Evolutionary conservation across 2,113 vertebrate species (phyloP), one percentile per base, ranked within the genome.

Genomic region (Eubucco bourcierii): DNA sequence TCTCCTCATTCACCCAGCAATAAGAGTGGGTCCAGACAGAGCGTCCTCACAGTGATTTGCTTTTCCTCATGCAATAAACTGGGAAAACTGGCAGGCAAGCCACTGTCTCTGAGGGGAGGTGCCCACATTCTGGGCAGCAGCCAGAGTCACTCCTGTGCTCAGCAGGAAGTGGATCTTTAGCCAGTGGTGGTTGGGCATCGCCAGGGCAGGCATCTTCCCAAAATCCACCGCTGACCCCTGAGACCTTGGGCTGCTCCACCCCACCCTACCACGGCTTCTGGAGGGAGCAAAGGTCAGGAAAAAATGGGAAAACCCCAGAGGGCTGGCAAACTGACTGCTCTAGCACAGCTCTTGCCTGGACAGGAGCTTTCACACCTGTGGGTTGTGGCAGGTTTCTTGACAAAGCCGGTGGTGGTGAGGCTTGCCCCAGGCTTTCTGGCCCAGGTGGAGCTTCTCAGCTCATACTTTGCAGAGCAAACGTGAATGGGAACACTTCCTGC

Each of bases 321-420:
- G 1, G 1, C 10, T 2, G 6, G 66, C 0, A 0, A 88, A 61
- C 56, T 21, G 1, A 3, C 61, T 25, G 27, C 15, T 27, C 28
- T 31, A 24, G 50, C 0, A 0, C 25, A 25, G 37, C 29, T 34
- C 52, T 41, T 58, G 28, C 0, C 1, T 61, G 60, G 1, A 1
- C 23, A 19, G 34, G 34, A 37, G 47, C n/a, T 65, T 70, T 76
- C 28, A 1, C 3, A 7, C 23, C 41, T 47, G 28, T 0, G 3
- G 8, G 10, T 8, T 58, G 58, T 12, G 25, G 19, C 66, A 59
- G 20, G 44, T 78, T 67, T 71, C 53, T 81, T 75, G 75, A 37
- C 66, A 75, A 17, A 81, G 78, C 0, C 1, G 78, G 78, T 0
- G 8, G 73, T 80, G 76, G 15, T 7, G 0, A 60, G 65, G 58